Base-by-base conservation (phyloP, 2,888 invertebrate genomes). In the Tetragonula carbonaria region DNA sequence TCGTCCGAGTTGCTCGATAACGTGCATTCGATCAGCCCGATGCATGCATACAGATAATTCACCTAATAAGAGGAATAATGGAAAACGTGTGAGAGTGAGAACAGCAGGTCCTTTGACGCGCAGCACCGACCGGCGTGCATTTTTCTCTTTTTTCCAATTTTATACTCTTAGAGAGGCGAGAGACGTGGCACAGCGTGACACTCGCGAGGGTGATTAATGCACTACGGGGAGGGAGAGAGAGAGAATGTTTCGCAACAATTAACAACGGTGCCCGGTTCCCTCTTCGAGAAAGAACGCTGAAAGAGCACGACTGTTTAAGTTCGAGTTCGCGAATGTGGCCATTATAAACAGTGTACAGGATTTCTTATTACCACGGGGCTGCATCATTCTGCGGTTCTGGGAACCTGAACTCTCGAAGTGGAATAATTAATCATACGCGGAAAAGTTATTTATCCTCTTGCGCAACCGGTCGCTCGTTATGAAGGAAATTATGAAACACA, bases 241-340 rank as follows among this genome's bases (percentile, higher is more conserved):
- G 33, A 50, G 28, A 51, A 16, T 14, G 53, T 87, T 82, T 87
- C 79, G 81, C 66, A 87, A 87, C 63, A 62, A 68, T 73, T 66
- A 71, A 67, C 81, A 55, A 75, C 63, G n/a, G 63, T 50, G 59
- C 23, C 23, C 28, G 65, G 59, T 76, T 33, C 16, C 38, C 51
- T 18, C 28, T 55, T 76, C 63, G 38, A 68, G 59, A 72, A 80
- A 68, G 59, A 72, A 80, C 62, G 65, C 75, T 63, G n/a, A 68
- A 57, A 74, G 51, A 76, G 63, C 78, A 67, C 76, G 78, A 80
- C 78, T 85, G 82, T 87, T 33, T 74, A 33, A 72, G 38, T 74
- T 68, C 67, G 66, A 67, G 76, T 75, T 72, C 51, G 71, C 57
- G 66, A 87, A 82, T 87, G 66, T 87, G 70, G 87, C 33, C 63